Evolutionary conservation across 2,888 invertebrate species (phyloP).

Genomic region (Athripsodes cinereus): DNA sequence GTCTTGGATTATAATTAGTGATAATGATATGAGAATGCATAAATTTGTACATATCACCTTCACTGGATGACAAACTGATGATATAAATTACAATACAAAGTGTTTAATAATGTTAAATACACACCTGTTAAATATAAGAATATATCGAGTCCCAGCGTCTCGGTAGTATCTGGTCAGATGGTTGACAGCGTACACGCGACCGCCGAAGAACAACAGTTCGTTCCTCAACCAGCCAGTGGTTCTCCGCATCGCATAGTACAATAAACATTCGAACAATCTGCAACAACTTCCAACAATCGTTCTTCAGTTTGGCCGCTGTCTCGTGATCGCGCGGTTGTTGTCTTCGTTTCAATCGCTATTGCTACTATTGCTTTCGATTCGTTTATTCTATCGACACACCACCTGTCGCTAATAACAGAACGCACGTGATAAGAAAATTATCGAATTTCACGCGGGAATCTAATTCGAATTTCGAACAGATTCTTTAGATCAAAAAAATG

Average conservation of each 20-base stretch:
- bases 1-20: too few species aligned
- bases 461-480: neutral
- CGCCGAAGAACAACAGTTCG: constrained; percentile 1
- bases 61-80: too few species aligned
- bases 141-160: constrained; percentile 9
- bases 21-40: too few species aligned
- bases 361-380: neutral
- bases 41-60: too few species aligned
- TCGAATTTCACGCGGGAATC: neutral
- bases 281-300: neutral
- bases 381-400: too few species aligned
- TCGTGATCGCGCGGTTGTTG: neutral
- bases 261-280: constrained; percentile 1
- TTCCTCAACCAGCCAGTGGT: neutral
- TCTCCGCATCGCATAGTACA: constrained; percentile 3
- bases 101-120: neutral
- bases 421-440: constrained; percentile 1
- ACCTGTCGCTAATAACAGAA: neutral
- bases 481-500: neutral
- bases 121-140: neutral
- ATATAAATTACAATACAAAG: neutral
- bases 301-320: neutral
- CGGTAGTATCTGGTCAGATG: constrained; percentile 16
- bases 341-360: neutral
- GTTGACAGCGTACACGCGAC: constrained; percentile 24